A percentile compares a stretch with the other conserved stretches of the same genome.
These are phyloP conservation scores for Cecidostiba fungosa DNA, from an alignment of 2,888 invertebrate species.

Conservation along the genomic window DNA sequence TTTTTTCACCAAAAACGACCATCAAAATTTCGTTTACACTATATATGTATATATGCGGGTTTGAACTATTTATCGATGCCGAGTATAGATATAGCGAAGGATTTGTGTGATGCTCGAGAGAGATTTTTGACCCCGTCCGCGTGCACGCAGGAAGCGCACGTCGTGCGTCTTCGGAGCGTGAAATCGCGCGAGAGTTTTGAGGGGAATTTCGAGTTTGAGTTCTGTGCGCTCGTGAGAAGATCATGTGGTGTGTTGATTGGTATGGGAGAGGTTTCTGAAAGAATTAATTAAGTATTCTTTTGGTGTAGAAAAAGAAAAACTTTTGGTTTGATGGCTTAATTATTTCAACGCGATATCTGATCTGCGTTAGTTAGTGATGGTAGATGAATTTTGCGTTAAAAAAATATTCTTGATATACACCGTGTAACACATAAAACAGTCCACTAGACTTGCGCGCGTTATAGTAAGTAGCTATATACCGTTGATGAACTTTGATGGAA, in stretches of 20 bases:
- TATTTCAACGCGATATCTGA: no score
- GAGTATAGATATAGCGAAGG: not conserved
- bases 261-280: no score
- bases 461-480: not conserved
- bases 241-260: not conserved
- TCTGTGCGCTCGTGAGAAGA: not conserved
- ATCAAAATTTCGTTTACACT: conserved; percentile 33
- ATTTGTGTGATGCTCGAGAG: not conserved
- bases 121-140: conserved; percentile 41
- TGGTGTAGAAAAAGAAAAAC: no score
- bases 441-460: not conserved
- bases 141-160: not conserved
- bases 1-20: not conserved
- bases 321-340: no score
- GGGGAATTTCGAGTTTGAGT: not conserved
- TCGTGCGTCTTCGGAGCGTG: conserved; percentile 13
- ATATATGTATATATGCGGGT: not conserved
- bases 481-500: conserved; percentile 16
- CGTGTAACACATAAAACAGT: not conserved
- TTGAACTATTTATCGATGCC: conserved; percentile 37
- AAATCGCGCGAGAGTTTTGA: not conserved
- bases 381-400: no score
- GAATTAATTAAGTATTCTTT: no score
- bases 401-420: not conserved
- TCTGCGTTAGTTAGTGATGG: no score